phyloP scores from a whole-genome alignment of 2,797 vertebrate species.

The Tapera naevia region DNA sequence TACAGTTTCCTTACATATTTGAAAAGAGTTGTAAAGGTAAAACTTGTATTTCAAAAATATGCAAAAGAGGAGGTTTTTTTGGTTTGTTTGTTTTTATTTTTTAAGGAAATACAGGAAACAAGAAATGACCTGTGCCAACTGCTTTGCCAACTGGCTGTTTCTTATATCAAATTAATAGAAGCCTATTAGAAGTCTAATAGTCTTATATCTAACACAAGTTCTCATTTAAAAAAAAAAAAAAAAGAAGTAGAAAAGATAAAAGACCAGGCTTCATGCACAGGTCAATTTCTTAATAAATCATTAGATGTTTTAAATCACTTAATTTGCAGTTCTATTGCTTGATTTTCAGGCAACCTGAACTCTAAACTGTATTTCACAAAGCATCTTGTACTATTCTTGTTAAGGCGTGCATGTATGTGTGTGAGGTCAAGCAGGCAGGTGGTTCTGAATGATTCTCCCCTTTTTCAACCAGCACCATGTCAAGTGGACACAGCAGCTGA shows the following conservation, averaged over 20 bases:
- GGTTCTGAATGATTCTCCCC: background rate
- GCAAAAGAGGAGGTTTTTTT: background rate
- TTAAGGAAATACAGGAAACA: background rate
- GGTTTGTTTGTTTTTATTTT: no score
- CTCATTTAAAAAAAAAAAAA: conserved; percentile 6
- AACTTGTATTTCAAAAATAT: background rate
- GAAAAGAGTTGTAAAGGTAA: background rate
- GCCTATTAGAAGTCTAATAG: background rate
- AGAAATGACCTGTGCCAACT: background rate
- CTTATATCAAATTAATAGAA: background rate
- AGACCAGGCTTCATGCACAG: background rate
- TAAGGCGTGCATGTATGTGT: background rate
- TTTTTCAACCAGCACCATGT: background rate
- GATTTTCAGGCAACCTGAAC: background rate
- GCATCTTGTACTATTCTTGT: background rate
- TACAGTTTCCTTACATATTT: background rate
- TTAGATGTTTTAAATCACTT: background rate
- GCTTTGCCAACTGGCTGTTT: background rate
- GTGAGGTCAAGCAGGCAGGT: background rate
- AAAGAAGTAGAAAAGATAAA: conserved; percentile 1
- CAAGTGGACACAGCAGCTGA: background rate
- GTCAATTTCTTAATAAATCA: background rate
- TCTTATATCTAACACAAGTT: background rate
- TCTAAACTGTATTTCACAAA: background rate
- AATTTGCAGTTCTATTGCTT: background rate